Conservation (phyloP, 2,888 invertebrate species). For the Eupithecia centaureata region DNA sequence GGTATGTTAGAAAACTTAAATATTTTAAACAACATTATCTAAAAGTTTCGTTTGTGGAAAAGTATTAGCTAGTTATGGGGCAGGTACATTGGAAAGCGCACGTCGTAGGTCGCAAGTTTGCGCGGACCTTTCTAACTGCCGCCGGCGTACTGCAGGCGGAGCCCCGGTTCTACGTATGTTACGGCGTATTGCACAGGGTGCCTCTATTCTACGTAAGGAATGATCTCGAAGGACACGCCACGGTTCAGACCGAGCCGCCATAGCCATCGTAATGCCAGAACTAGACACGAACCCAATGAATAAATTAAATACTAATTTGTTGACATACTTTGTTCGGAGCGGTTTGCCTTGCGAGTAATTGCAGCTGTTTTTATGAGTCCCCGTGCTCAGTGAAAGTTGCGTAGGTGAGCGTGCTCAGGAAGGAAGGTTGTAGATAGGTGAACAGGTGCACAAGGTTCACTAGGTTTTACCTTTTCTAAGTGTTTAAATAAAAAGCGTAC, state of each 20-base stretch:
- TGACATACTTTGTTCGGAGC: constrained; percentile 76
- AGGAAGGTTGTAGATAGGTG: neutral
- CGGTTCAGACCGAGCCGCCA: neutral
- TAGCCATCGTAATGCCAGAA: constrained; percentile 63
- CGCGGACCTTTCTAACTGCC: too few relatives aligned
- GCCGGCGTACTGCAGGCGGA: neutral
- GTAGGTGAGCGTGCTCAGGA: constrained; percentile 19
- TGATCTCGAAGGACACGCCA: too few relatives aligned
- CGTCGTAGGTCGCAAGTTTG: neutral
- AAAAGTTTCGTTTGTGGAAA: too few relatives aligned
- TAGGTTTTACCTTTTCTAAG: too few relatives aligned
- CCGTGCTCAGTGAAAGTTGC: constrained; percentile 49
- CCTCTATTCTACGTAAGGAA: neutral
- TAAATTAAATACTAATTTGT: constrained; percentile 81
- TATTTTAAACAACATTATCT: neutral
- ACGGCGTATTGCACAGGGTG: neutral
- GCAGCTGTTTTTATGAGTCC: constrained; percentile 62
- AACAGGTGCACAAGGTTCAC: too few relatives aligned
- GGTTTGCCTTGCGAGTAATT: constrained; percentile 78
- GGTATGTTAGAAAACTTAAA: neutral
- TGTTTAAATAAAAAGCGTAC: too few relatives aligned
- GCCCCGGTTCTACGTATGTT: neutral
- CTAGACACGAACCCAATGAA: constrained; percentile 78
- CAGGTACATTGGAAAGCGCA: too few relatives aligned
- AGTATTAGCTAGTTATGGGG: too few relatives aligned